Evolutionary conservation across 1,140 invertebrate genomes (phyloP), one percentile per base, ranked within the genome.

Genomic region (Chlorops oryzae): DNA sequence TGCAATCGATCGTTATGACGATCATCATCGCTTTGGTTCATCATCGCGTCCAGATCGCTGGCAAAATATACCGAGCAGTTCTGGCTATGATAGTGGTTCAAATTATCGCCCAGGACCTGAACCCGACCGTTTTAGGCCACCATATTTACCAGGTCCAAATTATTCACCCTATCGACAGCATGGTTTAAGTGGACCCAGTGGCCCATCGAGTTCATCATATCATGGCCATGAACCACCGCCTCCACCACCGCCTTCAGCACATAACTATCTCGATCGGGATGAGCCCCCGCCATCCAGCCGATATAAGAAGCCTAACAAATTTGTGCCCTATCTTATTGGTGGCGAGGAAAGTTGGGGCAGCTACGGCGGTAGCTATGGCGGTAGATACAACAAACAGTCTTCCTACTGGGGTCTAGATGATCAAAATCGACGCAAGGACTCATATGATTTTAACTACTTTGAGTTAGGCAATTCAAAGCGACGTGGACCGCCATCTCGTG

Each of bases 361-460:
- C 21, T 75, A 75, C 57, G 74, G 74, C 12, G 72, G 72, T 20
- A 59, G 54, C 13, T 75, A 74, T 42, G 73, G 73, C 20, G 65
- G 72, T 32, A 58, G 53, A 37, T 53, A 56, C 53, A 68, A 51
- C 44, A 71, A 71, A 28, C 63, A 70, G 25, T 54, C 52, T 4
- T 65, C 64, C 0, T 60, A 70, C 24, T 72, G 63, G 64, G 61
- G 69, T 13, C 46, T 69, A 0, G 57, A 47, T 17, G 66, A 64
- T 2, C 59, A 63, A 39, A 38, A 50, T 32, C 42, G 65, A 1
- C 66, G 60, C 40, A 70, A 66, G 50, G 70, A 69, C 54, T 63
- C 62, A 18, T 57, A 61, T 15, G 54, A 60, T 43, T 72, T 72
- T 40, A 72, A 72, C 37, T 72, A 72, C 41, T 70, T 69, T 40